phyloP scores from a whole-genome alignment of 2,888 invertebrate species.

The Napeogenes inachia region DNA sequence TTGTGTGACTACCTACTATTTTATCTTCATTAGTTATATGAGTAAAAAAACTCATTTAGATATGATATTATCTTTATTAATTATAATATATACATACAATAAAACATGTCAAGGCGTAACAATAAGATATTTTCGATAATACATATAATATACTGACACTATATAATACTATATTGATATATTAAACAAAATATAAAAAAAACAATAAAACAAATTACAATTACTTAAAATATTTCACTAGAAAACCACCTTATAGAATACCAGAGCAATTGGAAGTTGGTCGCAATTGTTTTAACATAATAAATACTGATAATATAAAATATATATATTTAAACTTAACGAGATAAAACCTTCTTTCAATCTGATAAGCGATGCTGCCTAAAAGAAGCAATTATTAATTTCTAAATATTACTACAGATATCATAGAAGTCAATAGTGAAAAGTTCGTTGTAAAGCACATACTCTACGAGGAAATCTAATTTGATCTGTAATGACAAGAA shows the following conservation, averaged over 20 bases:
- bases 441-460: slow-evolving; percentile 54
- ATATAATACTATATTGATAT: slow-evolving; percentile 17
- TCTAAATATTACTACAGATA: slow-evolving; percentile 71
- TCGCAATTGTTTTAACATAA: neutral
- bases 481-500: slow-evolving; percentile 48
- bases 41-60: slow-evolving; percentile 12
- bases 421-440: slow-evolving; percentile 61
- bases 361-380: slow-evolving; percentile 9
- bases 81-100: slow-evolving; percentile 36
- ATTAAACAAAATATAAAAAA: slow-evolving; percentile 3
- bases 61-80: slow-evolving; percentile 33
- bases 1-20: too few relatives aligned
- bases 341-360: slow-evolving; percentile 10
- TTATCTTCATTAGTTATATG: too few relatives aligned
- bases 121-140: slow-evolving; percentile 25
- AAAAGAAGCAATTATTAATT: slow-evolving; percentile 38
- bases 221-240: neutral
- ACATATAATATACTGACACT: slow-evolving; percentile 19
- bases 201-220: slow-evolving; percentile 6
- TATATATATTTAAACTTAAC: slow-evolving; percentile 1
- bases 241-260: neutral
- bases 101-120: slow-evolving; percentile 35
- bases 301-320: slow-evolving; percentile 3
- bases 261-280: neutral
- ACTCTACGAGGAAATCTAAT: slow-evolving; percentile 52